Evolutionary conservation across 2,797 vertebrate species (phyloP), one percentile per base, ranked within the genome.

Genomic region (Peromyscus aztecus): DNA sequence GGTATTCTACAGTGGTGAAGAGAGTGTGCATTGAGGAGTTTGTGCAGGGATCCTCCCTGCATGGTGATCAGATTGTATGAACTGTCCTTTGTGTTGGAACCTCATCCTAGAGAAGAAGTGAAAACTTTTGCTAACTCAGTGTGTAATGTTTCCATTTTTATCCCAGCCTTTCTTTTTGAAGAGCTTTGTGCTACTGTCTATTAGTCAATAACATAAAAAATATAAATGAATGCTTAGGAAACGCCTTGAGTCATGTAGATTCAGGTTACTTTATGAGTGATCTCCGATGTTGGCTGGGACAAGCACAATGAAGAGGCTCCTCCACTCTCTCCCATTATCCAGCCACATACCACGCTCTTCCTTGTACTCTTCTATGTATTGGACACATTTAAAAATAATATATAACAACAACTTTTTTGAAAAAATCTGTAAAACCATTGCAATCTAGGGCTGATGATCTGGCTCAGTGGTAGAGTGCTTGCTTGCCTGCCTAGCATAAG

Each of bases 121-220:
- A 78, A 46, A 73, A 67, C 19, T 57, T 71, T 76, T 9, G 4
- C 31, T 78, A 13, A 40, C 23, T 80, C 29, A 29, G 4, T 49
- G 23, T 13, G 4, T 73, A 9, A 4, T 46, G 21, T 89, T 75
- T 75, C 40, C 4, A 10, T n/a, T 73, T 91, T 76, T 81, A 89
- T 55, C n/a, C 4, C 46, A 91, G 65, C 37, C 13, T 76, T 24
- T 88, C 17, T 61, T 85, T 52, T n/a, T 65, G 46, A 67, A 81
- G 69, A 78, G 24, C 31, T 77, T 89, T 95, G 57, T 97, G 77
- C 43, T 91, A 59, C 21, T 89, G 0, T 71, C 27, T 59, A 37
- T 92, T 96, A 86, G 23, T 19, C 23, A 46, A 11, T 92, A 57
- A 57, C 71, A 69, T 63, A 73, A 29, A 87, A 81, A 83, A 83